These are phyloP conservation scores for Smittia aterrima DNA, from an alignment of 2,888 invertebrate genomes.

Conservation along the genomic window DNA sequence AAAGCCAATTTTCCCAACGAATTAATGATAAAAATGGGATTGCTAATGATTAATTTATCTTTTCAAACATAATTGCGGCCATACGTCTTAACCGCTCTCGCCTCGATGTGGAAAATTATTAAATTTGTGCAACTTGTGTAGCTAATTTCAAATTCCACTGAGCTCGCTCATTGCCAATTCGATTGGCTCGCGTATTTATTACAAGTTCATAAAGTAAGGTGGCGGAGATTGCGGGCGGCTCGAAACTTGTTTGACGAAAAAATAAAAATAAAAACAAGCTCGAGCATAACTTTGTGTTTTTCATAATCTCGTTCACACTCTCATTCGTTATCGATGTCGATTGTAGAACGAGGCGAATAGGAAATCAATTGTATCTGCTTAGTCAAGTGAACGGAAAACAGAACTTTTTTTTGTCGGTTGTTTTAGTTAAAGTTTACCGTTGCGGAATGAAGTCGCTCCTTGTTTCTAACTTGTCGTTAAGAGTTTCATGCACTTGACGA, in stretches of 20 bases:
- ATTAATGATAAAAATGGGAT: background rate
- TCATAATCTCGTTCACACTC: background rate
- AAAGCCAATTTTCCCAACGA: constrained; percentile 11
- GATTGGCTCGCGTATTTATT: background rate
- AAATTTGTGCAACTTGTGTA: background rate
- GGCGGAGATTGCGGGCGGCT: background rate
- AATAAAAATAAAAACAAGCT: background rate
- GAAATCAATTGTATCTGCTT: background rate
- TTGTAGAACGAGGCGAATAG: background rate
- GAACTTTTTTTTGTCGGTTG: constrained; percentile 1
- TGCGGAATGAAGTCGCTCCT: background rate
- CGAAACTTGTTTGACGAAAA: background rate
- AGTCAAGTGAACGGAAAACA: background rate
- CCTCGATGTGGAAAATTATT: background rate
- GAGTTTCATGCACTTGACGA: constrained; percentile 15
- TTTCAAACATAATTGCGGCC: background rate
- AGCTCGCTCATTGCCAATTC: background rate
- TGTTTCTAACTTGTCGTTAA: background rate
- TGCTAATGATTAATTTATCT: constrained; percentile 11
- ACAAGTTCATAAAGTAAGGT: background rate
- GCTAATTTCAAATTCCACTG: background rate
- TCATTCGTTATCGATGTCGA: background rate
- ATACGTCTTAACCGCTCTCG: background rate
- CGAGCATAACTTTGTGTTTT: background rate
- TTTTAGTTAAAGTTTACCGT: background rate